Evolutionary conservation across 2,113 vertebrate species (phyloP).

Genomic region (Xerus inauris): DNA sequence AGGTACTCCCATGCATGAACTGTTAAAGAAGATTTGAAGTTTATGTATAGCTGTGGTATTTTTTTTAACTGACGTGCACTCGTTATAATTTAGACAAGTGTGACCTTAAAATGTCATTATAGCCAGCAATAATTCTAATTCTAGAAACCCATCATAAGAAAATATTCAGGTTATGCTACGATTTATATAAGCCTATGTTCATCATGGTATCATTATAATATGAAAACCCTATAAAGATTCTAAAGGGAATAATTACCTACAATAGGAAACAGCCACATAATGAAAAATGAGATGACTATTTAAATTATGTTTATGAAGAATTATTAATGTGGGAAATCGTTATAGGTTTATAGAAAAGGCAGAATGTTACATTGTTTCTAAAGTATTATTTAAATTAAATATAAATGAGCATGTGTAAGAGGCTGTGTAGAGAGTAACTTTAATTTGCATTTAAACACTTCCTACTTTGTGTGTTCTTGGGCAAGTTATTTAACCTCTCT

Average conservation of each 20-base stretch:
- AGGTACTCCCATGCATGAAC: constrained; percentile 43
- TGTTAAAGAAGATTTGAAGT: constrained; percentile 44
- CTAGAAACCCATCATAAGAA: constrained; percentile 11
- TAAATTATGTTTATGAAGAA: not conserved
- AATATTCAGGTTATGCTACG: not conserved
- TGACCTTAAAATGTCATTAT: constrained; percentile 49
- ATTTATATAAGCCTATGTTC: not conserved
- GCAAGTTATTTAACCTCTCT: not conserved
- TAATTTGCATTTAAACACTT: not conserved
- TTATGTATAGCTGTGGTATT: not conserved
- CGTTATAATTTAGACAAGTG: constrained; percentile 24
- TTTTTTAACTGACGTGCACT: constrained; percentile 38
- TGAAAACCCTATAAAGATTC: not conserved
- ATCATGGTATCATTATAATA: not conserved
- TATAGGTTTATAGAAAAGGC: not conserved
- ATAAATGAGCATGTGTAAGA: not conserved
- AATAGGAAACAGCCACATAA: not conserved
- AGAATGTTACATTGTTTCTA: not conserved
- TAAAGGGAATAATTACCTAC: not conserved
- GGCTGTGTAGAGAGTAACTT: not conserved
- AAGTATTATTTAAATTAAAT: constrained; percentile 19
- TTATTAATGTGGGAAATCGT: not conserved
- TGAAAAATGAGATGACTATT: not conserved
- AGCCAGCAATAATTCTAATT: constrained; percentile 30
- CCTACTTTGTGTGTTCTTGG: not conserved